Evolutionary conservation across 2,113 vertebrate species (phyloP), one percentile per base, ranked within the genome.

Genomic region (Elephantulus edwardii): DNA sequence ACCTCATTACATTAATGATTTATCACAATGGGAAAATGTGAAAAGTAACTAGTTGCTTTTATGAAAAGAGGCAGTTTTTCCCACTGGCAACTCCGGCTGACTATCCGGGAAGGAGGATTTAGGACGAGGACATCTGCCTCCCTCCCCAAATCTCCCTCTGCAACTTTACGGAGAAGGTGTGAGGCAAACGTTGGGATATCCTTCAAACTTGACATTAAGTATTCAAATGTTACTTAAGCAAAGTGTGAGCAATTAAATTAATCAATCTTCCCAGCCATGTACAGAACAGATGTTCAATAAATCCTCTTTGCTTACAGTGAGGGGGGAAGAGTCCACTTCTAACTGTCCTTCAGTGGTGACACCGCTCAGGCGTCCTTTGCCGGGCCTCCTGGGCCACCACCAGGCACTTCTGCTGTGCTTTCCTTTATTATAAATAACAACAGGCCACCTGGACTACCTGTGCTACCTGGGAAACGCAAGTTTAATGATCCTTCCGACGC

Each of bases 391-490:
- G 98, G 98, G 97, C 98, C 98, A 97, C 97, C 97, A 97, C 97
- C 98, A 98, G 98, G 97, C 79, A 96, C 97, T 98, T 99, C 98
- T 98, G 98, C 98, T 98, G 98, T 94, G 98, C 98, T 98, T 98
- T 98, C 98, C 98, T 98, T 99, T 99, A 98, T 99, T 99, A 99
- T 99, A 99, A 99, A 99, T 99, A 99, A 99, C 99, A 99, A 98
- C 98, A 98, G 98, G 98, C 99, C 99, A 99, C 99, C 99, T 99
- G 99, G 98, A 97, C 98, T 98, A 98, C 97, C 98, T 98, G 97
- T 94, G 96, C 95, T 97, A 97, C 98, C 98, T 98, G 97, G 96
- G 96, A 97, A 95, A 96, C 93, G 58, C 95, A 95, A 96, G 98
- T 98, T 98, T 99, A 99, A 99, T 99, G 99, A 99, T 99, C 98